Base-by-base conservation (phyloP, 2,888 invertebrate species). In the Rotaria magnacalcarata region DNA sequence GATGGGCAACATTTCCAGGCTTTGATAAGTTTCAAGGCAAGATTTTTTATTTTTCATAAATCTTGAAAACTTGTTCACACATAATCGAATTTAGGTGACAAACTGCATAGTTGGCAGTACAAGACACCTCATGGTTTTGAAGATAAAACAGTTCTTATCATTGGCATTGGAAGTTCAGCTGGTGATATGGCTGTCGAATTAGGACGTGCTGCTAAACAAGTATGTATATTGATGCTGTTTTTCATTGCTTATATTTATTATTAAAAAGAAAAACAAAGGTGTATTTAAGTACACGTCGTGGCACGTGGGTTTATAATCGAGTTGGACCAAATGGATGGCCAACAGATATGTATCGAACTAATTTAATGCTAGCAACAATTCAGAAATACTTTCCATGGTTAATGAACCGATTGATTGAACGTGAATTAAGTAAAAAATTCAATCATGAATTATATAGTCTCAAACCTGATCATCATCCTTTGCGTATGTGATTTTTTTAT, bases 121-220 rank as follows among this genome's bases (percentile, higher is more conserved):
- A 80, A 80, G 19, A 80, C 80, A 8, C n/a, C n/a, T 8, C 80
- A 80, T 52, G 89, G 89, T 14, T 90, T 87, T 86, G 89, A 89
- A 50, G 90, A 89, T 84, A 90, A 90, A 88, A 88, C 89, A 56
- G 91, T 92, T 5, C 89, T 92, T 34, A 89, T 92, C 5, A 89
- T 92, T 43, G 92, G 92, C 6, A 91, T 92, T 85, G 92, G 92
- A 7, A 92, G 92, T 88, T 92, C 92, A 4, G 92, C 91, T 0
- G 89, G 91, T 6, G 92, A 92, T 88, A 89, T 90, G 21, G 91
- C 91, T 27, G 91, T 91, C 6, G 92, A 92, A 84, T 88, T 92
- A 54, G 89, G 90, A 85, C 88, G 89, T 52, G 87, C 89, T 43
- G 88, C 89, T 11, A 89, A 90, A 80, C 89, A 90, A 89, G 86